Conservation (phyloP, 2,113 vertebrate genomes). For the Rhynchomys soricoides region DNA sequence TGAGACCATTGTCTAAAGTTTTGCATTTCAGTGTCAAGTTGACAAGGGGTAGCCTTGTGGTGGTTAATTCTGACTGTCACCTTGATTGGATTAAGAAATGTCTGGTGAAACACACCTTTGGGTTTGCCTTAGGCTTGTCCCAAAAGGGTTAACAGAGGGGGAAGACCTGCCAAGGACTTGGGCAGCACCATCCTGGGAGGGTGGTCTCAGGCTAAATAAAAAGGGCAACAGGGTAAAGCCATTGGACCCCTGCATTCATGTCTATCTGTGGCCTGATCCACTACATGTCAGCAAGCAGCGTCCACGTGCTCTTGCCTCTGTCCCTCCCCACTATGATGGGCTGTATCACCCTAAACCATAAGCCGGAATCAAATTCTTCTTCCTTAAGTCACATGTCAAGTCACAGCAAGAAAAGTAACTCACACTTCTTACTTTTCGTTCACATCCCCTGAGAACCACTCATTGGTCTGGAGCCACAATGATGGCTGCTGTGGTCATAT, state of each 20-base stretch:
- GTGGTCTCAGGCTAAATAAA: not conserved
- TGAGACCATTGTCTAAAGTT: not conserved
- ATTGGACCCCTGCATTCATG: not conserved
- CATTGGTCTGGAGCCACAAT: not conserved
- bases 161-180: not conserved
- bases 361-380: not conserved
- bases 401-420: not conserved
- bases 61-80: not conserved
- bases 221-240: not conserved
- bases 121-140: not conserved
- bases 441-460: too few species aligned
- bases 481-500: not conserved
- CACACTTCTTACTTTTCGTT: not conserved
- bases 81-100: not conserved
- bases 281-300: not conserved
- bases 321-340: too few species aligned
- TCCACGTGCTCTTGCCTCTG: rapidly evolving
- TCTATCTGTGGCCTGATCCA: too few species aligned
- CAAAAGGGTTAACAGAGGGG: not conserved
- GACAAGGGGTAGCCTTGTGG: too few species aligned
- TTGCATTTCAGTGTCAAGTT: not conserved
- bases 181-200: not conserved
- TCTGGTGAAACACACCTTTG: not conserved
- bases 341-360: not conserved
- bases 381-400: not conserved